Conservation (phyloP, 2,113 vertebrate genomes). For the Notothenia coriiceps region DNA sequence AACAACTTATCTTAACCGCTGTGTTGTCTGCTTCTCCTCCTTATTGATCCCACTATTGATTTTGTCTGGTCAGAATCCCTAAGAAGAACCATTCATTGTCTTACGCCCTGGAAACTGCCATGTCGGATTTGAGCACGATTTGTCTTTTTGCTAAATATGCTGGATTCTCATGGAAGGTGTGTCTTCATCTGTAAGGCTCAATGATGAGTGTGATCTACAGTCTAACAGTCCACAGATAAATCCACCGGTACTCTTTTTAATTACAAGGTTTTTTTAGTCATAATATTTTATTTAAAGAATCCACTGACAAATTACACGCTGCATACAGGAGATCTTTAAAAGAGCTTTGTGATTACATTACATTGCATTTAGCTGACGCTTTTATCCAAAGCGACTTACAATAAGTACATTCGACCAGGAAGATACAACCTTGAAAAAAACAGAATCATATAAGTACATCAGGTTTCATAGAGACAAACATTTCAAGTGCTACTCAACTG, state of each 20-base stretch:
- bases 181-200: neutral
- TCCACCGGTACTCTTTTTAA: neutral
- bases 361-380: too few relatives aligned
- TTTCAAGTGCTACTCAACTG: too few relatives aligned
- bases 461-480: too few relatives aligned
- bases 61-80: constrained; percentile 3
- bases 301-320: too few relatives aligned
- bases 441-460: too few relatives aligned
- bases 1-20: constrained; percentile 54
- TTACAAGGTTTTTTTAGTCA: too few relatives aligned
- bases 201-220: too few relatives aligned
- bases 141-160: constrained; percentile 2
- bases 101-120: neutral
- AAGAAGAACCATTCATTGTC: neutral
- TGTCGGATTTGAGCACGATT: neutral
- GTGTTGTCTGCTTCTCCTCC: constrained; percentile 29
- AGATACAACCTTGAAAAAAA: too few relatives aligned
- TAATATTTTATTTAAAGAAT: too few relatives aligned
- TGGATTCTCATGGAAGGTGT: neutral
- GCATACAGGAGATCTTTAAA: neutral
- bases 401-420: too few relatives aligned
- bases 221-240: neutral
- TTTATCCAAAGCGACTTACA: too few relatives aligned
- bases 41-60: constrained; percentile 55
- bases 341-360: neutral